Base-by-base conservation (phyloP, 2,797 vertebrate genomes). In the Crypturellus tataupa region DNA sequence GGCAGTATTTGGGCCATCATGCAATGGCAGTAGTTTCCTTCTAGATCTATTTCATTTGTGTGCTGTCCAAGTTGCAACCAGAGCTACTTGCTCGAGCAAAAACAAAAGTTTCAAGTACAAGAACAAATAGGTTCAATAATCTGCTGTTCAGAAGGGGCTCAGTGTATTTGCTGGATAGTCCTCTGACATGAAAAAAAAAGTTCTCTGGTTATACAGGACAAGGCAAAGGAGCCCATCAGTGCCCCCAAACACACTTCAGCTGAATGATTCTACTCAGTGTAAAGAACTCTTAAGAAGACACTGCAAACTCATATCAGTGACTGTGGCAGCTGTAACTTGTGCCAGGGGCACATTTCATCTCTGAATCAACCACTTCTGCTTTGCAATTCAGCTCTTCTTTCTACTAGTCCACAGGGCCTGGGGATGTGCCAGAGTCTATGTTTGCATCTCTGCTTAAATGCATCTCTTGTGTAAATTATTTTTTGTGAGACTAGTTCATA, bases 191-290 rank as follows among this genome's bases (percentile, higher is more conserved):
- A 44, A 47, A 47, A 15, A 10, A 27, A 24, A 29, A 64, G 35
- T 29, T 44, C 63, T 55, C 21, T 40, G 33, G 29, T 9, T 25
- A 65, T 0, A 3, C 0, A 0, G 9, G 78, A 83, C 33, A 25
- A 60, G 21, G 17, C 77, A 77, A 47, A 71, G 42, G 15, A 44
- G 18, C 24, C 10, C 44, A 47, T 40, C 58, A 75, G 18, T 37
- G 18, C 10, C 71, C 62, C 44, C 87, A 23, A 75, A 6, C 5
- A 9, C 4, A n/a, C 4, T 68, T 27, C 49, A 47, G 16, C 62
- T 68, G 49, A 62, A 44, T 11, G 27, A 64, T 35, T 68, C 47
- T 37, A 25, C 21, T 70, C 6, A 56, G 44, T 18, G 62, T 2
- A 44, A 53, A 19, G 25, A 55, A 25, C 47, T 53, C 58, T 4